Percentiles rank a stretch among this genome's conserved stretches.
These are phyloP conservation scores for Pherbina coryleti DNA, from an alignment of 2,888 invertebrate species.

Conservation along the genomic window DNA sequence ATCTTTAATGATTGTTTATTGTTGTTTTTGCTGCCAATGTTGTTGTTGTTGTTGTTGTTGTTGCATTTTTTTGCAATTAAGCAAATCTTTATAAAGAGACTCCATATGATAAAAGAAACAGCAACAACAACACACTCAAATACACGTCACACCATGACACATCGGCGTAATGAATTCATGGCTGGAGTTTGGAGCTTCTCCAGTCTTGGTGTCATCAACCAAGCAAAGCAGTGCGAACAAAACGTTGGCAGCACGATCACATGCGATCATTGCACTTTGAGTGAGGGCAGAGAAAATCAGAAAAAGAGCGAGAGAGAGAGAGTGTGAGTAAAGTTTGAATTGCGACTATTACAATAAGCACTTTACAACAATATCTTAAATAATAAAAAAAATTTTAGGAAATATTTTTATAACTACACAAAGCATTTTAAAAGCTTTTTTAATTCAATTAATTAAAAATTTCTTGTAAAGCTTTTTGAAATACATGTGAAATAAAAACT, in stretches of 20 bases:
- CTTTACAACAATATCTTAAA: no score
- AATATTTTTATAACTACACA: no score
- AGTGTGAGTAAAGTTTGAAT: neutral
- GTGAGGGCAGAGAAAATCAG: constrained; percentile 2
- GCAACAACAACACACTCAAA: neutral
- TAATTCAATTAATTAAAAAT: no score
- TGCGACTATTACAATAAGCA: neutral
- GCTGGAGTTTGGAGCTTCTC: neutral
- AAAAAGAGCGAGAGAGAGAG: neutral
- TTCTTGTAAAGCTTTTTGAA: no score
- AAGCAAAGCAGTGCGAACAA: constrained; percentile 6
- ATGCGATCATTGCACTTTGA: constrained; percentile 53
- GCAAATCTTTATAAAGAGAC: constrained; percentile 3
- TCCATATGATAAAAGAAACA: neutral
- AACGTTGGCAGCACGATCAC: constrained; percentile 38
- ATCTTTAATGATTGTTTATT: neutral
- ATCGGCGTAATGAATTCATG: neutral
- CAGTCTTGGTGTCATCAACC: constrained; percentile 20
- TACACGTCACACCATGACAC: constrained; percentile 35
- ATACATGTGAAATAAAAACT: no score
- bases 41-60: no score
- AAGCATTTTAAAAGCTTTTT: no score
- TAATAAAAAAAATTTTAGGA: no score
- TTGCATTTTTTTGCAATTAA: neutral
- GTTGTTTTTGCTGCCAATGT: neutral